These are phyloP conservation scores for Enteromius viviparus DNA, from an alignment of 2,797 vertebrate genomes.

Conservation along the genomic window DNA sequence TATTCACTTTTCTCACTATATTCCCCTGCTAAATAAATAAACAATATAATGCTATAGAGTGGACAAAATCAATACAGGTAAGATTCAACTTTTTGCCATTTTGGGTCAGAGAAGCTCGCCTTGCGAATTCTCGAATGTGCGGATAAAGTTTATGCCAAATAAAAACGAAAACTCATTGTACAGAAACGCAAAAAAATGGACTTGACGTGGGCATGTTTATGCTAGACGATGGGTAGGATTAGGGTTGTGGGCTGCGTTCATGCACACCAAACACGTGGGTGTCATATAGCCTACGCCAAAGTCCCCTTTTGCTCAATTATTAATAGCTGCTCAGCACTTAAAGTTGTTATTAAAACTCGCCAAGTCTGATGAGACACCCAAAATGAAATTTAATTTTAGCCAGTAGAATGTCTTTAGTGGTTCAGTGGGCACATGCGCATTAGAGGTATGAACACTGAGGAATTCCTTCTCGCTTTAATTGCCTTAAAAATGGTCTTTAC, in stretches of 20 bases:
- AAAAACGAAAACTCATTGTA: neutral
- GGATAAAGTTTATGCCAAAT: too few species aligned
- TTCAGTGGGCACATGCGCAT: slow-evolving; percentile 80
- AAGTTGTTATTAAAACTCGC: neutral
- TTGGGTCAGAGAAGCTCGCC: too few species aligned
- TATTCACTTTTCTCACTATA: neutral
- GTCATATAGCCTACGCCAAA: too few species aligned
- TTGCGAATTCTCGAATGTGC: too few species aligned
- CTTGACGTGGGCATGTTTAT: too few species aligned
- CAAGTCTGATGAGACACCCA: neutral
- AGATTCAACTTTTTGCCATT: neutral
- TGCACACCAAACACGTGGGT: too few species aligned
- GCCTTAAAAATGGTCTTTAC: slow-evolving; percentile 91
- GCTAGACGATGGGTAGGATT: too few species aligned
- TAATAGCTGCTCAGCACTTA: too few species aligned
- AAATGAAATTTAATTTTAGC: neutral
- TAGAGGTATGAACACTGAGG: slow-evolving; percentile 85
- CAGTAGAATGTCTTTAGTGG: slow-evolving; percentile 12
- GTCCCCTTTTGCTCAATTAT: neutral
- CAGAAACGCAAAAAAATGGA: too few species aligned
- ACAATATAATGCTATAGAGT: neutral
- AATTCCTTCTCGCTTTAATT: slow-evolving; percentile 94
- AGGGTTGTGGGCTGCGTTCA: too few species aligned
- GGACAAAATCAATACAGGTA: neutral
- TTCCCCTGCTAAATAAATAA: neutral